These are phyloP conservation scores for Acronicta alni DNA, from an alignment of 2,888 invertebrate genomes.

Conservation along the genomic window DNA sequence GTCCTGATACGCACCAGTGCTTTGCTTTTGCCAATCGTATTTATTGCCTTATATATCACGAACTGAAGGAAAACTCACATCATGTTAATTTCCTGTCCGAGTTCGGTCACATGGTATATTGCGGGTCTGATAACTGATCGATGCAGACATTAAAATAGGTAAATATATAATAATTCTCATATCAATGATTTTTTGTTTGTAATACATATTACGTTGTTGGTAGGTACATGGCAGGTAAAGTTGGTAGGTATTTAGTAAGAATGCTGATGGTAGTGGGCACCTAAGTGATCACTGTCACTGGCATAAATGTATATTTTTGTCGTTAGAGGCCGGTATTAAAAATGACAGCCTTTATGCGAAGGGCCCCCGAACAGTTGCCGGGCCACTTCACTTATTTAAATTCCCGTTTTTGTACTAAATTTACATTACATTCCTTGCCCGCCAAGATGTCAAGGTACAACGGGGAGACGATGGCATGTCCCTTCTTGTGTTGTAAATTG, in stretches of 20 bases:
- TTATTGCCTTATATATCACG: conserved; percentile 79
- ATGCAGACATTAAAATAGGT: conserved; percentile 52
- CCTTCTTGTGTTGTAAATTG: conserved; percentile 87
- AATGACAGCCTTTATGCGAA: conserved; percentile 82
- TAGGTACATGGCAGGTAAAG: conserved; percentile 18
- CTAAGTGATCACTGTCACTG: conserved; percentile 55
- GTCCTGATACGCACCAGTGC: conserved; percentile 60
- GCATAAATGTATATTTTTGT: conserved; percentile 71
- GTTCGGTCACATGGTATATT: conserved; percentile 62
- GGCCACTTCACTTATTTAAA: conserved; percentile 87
- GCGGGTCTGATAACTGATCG: conserved; percentile 35
- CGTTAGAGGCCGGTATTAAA: conserved; percentile 77
- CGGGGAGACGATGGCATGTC: conserved; percentile 74
- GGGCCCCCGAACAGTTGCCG: conserved; percentile 70
- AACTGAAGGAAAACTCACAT: conserved; percentile 80
- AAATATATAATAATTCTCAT: conserved; percentile 31
- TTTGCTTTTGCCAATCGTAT: conserved; percentile 84
- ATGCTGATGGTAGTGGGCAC: conserved; percentile 32
- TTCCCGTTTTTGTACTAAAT: conserved; percentile 87
- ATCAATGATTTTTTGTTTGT: conserved; percentile 13
- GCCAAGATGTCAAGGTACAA: conserved; percentile 82
- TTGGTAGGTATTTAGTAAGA: conserved; percentile 17
- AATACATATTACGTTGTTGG: conserved; percentile 10
- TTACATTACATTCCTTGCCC: conserved; percentile 85
- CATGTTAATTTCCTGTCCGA: conserved; percentile 86